phyloP scores from a whole-genome alignment of 2,888 invertebrate genomes.

The Ophion obscuratus region DNA sequence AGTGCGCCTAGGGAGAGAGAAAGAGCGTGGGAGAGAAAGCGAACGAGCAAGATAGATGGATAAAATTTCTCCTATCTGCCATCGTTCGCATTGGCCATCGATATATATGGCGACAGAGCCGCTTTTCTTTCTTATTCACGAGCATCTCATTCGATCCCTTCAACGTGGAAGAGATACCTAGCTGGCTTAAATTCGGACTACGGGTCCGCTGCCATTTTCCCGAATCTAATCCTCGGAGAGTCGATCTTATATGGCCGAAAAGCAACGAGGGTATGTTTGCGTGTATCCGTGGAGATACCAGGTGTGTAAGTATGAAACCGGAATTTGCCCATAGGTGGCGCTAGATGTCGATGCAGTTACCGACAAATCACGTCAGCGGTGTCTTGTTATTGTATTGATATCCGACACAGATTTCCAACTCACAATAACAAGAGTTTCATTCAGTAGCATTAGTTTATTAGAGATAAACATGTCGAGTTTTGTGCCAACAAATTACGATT shows the following conservation, averaged over 20 bases:
- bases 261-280: constrained; percentile 25
- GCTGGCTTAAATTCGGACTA: constrained; percentile 31
- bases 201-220: constrained; percentile 31
- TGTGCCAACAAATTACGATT: too few species aligned
- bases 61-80: constrained; percentile 50
- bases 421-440: too few species aligned
- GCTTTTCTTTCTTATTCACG: constrained; percentile 51
- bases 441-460: too few species aligned
- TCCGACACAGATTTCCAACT: too few species aligned
- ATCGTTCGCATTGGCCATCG: constrained; percentile 8
- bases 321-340: too few species aligned
- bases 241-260: constrained; percentile 54
- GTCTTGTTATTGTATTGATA: too few species aligned
- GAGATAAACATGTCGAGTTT: too few species aligned
- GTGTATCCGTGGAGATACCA: not conserved
- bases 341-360: too few species aligned
- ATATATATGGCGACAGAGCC: constrained; percentile 25
- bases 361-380: too few species aligned
- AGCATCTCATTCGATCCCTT: constrained; percentile 13
- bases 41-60: not conserved
- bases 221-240: constrained; percentile 63
- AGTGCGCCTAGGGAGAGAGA: constrained; percentile 48
- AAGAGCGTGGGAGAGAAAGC: constrained; percentile 7
- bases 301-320: too few species aligned
- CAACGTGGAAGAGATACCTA: constrained; percentile 38